Evolutionary conservation across 2,797 vertebrate species (phyloP), one percentile per base, ranked within the genome.

Genomic region (Nyctalus aviator): DNA sequence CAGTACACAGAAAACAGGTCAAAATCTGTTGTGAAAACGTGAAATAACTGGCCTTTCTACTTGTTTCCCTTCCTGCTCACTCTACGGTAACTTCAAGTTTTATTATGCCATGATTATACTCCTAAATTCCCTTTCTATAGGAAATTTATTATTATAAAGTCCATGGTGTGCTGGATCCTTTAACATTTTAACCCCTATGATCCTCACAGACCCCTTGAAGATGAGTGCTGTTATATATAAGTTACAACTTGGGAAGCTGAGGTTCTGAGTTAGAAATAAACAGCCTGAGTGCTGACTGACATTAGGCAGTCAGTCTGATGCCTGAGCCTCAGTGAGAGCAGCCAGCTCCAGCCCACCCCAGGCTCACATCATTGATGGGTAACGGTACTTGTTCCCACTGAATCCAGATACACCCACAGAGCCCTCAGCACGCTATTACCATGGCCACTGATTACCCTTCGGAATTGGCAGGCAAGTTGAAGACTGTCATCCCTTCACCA

Each of bases 1-100:
- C n/a, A 57, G 55, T 44, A 81, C 7, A 53, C 72, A 91, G 76
- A 86, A 94, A 71, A 35, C 76, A 84, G 71, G 76, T 59, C 27
- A 84, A 76, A 90, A 73, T 68, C 44, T 68, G 6, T 57, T 73
- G 57, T 73, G 76, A 62, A 93, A 72, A 79, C 57, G 71, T 71
- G 57, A 90, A 87, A 72, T 17, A 20, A 84, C 50, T 55, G 35
- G 18, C 57, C 48, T 92, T 90, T 90, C 41, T 92, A n/a, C 62
- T 27, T 93, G 57, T 86, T 94, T 84, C 68, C 66, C 75, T 87
- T 95, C 69, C 50, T 62, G 46, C 21, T 64, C 50, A 66, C 48
- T 46, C 23, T 66, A 62, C n/a, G 59, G 62, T 68, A 78, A 87
- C 84, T 87, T 37, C 75, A 86, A 55, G 20, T 32, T 83, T 77